Base-by-base conservation (phyloP, 2,797 vertebrate genomes). In the Sternotherus odoratus region DNA sequence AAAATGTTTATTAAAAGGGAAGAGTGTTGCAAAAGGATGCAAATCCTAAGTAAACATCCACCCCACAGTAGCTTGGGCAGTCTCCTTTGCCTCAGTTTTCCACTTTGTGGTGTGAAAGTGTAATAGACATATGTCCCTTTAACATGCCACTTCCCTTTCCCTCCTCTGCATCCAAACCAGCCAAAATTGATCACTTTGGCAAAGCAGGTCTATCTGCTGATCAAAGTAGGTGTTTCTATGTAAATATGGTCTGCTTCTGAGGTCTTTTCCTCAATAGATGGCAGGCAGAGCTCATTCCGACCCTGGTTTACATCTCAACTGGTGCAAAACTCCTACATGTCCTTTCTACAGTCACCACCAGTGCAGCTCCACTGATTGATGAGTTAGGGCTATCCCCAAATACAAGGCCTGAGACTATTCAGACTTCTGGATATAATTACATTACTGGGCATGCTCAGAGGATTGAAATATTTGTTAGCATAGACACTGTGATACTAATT, bases 401-500 rank as follows among this genome's bases (percentile, higher is more conserved):
- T 48, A 23, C 87, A 89, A 91, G 43, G 56, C 60, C 81, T 49
- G 23, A 82, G 39, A 26, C 30, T 26, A 39, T 54, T 43, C 36
- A 23, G 23, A 92, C 26, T 90, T 86, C 54, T 94, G 48, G 72
- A 51, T 77, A 46, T 30, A 2, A 13, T 92, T 77, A 23, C 4
- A 0, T 26, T 93, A 79, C 85, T 79, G 87, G 88, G 60, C 53
- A 83, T 86, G 17, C 46, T 83, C 69, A 81, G 0, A 2, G 83
- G 54, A 89, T 50, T 53, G 53, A 92, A 75, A 75, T 79, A 63
- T 91, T 46, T 66, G 77, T 92, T 87, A 94, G 46, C 77, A 87
- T 75, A 94, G 57, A 90, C 91, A 93, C 60, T 95, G 66, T 66
- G 79, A 53, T 79, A 39, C n/a, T 82, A 88, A 43, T 82, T 87